Evolutionary conservation across 2,797 vertebrate species (phyloP).

Genomic region (Syndactyla subalaris): DNA sequence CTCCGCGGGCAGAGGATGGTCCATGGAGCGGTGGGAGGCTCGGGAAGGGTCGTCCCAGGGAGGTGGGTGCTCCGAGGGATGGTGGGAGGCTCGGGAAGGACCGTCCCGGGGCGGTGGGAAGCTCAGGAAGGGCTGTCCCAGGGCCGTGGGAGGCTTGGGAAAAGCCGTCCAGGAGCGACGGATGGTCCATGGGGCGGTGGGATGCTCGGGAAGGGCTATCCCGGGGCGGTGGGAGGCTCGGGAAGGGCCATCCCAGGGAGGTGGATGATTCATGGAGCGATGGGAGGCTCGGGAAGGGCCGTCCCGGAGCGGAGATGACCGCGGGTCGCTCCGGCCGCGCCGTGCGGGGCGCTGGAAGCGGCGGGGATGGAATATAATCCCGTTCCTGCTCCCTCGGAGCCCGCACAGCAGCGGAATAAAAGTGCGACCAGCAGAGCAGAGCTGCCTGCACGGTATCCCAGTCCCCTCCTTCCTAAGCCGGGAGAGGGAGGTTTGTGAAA

Average conservation of each 20-base stretch:
- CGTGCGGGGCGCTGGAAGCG: not conserved
- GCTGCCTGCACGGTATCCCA: fast-evolving
- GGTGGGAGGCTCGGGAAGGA: not conserved
- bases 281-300: not conserved
- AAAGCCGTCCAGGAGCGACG: not conserved
- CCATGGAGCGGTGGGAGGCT: not conserved
- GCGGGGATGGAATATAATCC: too few relatives aligned
- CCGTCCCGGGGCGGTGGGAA: not conserved
- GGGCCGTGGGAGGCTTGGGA: not conserved
- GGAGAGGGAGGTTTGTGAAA: not conserved
- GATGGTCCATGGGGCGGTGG: not conserved
- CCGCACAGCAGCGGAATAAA: too few relatives aligned
- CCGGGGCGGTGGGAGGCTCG: not conserved
- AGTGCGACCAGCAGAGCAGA: not conserved
- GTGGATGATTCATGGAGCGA: not conserved
- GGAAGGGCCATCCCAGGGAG: not conserved
- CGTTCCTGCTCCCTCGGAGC: not conserved
- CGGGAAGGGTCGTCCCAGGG: not conserved
- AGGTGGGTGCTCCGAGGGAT: too few relatives aligned
- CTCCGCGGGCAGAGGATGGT: not conserved
- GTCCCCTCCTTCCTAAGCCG: fast-evolving
- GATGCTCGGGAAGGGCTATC: not conserved
- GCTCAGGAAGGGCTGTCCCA: not conserved
- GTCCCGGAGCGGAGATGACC: not conserved
- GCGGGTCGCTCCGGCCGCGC: not conserved